Evolutionary conservation across 2,888 invertebrate species (phyloP).

Genomic region (Elgonia sp.): DNA sequence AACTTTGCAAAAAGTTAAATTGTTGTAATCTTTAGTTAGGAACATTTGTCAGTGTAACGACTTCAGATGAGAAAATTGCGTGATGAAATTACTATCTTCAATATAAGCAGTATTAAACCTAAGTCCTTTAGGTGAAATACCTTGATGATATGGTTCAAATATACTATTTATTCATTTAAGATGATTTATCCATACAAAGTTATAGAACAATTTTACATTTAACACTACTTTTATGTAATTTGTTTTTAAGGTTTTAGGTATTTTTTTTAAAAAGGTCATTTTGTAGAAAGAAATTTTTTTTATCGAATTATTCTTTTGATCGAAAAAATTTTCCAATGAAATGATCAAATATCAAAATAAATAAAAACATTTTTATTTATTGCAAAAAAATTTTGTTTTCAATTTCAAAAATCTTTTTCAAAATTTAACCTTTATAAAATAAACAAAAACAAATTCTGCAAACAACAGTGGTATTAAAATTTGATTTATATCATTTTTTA

Average conservation of each 20-base stretch:
- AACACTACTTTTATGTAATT: too few species aligned
- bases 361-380: too few species aligned
- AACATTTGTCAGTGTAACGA: constrained; percentile 38
- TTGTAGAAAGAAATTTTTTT: too few species aligned
- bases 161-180: not conserved
- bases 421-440: too few species aligned
- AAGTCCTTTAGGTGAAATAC: not conserved
- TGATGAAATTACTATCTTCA: constrained; percentile 1
- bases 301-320: too few species aligned
- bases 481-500: not conserved
- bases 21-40: constrained; percentile 7
- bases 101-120: constrained; percentile 24
- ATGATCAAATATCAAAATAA: too few species aligned
- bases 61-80: constrained; percentile 40
- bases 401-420: not conserved
- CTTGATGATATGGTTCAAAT: constrained; percentile 4
- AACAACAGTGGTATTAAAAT: too few species aligned
- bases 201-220: too few species aligned
- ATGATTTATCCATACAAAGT: not conserved
- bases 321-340: too few species aligned
- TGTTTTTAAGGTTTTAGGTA: too few species aligned
- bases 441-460: not conserved
- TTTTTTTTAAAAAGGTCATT: too few species aligned
- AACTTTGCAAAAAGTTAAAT: constrained; percentile 12
- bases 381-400: too few species aligned